These are phyloP conservation scores for Poeciliopsis occidentalis DNA, from an alignment of 2,113 vertebrate species.

Conservation along the genomic window DNA sequence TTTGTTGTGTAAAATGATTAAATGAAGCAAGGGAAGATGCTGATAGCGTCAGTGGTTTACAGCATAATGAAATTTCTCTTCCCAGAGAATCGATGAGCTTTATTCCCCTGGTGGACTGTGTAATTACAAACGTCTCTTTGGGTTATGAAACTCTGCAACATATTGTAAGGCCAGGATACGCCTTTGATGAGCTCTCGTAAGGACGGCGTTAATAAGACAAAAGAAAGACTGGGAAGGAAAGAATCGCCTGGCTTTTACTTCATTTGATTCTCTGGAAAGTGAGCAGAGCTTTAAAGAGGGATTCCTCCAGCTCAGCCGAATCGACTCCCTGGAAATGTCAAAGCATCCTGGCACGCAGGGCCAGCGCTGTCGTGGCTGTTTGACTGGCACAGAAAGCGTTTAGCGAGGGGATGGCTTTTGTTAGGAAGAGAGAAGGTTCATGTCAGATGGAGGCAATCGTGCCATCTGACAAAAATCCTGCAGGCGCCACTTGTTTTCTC, in stretches of 20 bases:
- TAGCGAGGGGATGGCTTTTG: conserved; percentile 17
- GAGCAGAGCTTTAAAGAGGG: conserved; percentile 42
- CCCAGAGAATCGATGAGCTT: conserved; percentile 63
- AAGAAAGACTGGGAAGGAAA: conserved; percentile 1
- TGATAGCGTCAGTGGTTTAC: conserved; percentile 47
- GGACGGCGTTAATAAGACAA: conserved; percentile 40
- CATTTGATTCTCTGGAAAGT: conserved; percentile 45
- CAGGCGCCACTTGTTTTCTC: conserved; percentile 36
- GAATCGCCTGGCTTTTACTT: conserved; percentile 39
- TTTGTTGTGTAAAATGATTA: conserved; percentile 58
- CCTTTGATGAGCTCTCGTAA: conserved; percentile 69
- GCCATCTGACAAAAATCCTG: conserved; percentile 42
- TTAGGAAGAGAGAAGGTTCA: conserved; percentile 10
- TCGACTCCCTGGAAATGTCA: conserved; percentile 45
- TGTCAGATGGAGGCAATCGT: conserved; percentile 25
- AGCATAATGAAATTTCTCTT: conserved; percentile 64
- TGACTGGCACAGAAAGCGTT: conserved; percentile 16
- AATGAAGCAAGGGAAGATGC: conserved; percentile 54
- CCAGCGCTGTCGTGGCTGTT: conserved; percentile 17
- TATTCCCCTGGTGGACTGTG: conserved; percentile 58
- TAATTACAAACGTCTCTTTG: conserved; percentile 77
- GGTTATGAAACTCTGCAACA: conserved; percentile 68
- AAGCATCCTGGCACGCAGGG: conserved; percentile 23
- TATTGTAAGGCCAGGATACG: conserved; percentile 62
- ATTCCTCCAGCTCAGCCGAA: too few relatives aligned